Evolutionary conservation across 2,888 invertebrate species (phyloP).

Genomic region (Notocelia uddmanniana): DNA sequence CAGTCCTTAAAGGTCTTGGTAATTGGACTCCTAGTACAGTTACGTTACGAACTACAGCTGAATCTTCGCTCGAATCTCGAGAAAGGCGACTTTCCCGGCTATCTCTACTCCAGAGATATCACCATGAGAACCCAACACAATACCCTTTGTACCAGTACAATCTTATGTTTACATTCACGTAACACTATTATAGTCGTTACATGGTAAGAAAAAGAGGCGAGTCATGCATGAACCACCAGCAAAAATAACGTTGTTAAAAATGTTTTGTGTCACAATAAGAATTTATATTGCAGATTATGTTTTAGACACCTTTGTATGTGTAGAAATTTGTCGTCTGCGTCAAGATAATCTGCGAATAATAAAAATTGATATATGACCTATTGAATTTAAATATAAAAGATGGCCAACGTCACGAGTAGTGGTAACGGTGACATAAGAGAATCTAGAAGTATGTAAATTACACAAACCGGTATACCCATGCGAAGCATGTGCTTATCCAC

Average conservation of each 20-base stretch:
- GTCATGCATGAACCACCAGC: neutral
- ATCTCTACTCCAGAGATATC: constrained; percentile 47
- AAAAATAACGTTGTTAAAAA: constrained; percentile 24
- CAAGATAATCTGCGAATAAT: constrained; percentile 28
- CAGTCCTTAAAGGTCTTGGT: constrained; percentile 29
- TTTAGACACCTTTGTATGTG: constrained; percentile 40
- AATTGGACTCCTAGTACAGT: constrained; percentile 42
- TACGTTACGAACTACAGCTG: constrained; percentile 27
- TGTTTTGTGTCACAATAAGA: constrained; percentile 43
- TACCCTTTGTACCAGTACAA: constrained; percentile 51
- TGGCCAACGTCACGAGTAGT: neutral
- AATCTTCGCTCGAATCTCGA: constrained; percentile 43
- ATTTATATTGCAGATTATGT: constrained; percentile 41
- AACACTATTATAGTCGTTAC: constrained; percentile 27
- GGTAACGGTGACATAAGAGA: neutral
- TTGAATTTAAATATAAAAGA: constrained; percentile 13
- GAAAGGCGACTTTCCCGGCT: constrained; percentile 48
- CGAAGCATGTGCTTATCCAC: too few species aligned
- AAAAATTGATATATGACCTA: constrained; percentile 19
- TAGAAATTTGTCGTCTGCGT: constrained; percentile 37
- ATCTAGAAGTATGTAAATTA: neutral
- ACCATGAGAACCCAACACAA: constrained; percentile 62
- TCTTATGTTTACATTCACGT: constrained; percentile 16
- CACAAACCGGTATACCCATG: neutral
- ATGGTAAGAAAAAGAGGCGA: constrained; percentile 9